Evolutionary conservation across 2,797 vertebrate genomes (phyloP), one percentile per base, ranked within the genome.

Genomic region (Meda fulgida): DNA sequence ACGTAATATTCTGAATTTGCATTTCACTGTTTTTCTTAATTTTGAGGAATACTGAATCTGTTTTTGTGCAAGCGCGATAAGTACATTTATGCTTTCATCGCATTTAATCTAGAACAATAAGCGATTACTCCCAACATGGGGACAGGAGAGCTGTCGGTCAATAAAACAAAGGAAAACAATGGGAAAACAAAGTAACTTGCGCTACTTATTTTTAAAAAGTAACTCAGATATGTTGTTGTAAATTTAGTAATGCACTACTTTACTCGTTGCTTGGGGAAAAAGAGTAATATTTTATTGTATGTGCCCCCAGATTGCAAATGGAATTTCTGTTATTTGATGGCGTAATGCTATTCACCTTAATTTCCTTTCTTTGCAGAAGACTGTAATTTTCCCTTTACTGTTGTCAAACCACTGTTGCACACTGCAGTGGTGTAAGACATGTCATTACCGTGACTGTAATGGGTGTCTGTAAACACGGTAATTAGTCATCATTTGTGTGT

Each of bases 401-500:
- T 7, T 43, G 23, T 78, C 36, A 63, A 43, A 63, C n/a, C 9
- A 26, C 14, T 19, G 55, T 23, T n/a, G 21, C 31, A n/a, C 29
- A 76, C 21, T 38, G 73, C 51, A 23, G 72, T 4, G 1, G 3
- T 77, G 38, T 29, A 78, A 60, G 55, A n/a, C 67, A 40, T 26
- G 76, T 78, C 36, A 63, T 63, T 63, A 43, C 16, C 36, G 40
- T 26, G 55, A 40, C 55, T 78, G 36, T 78, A 78, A 78, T 63
- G 36, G 55, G 19, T 23, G 36, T 78, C 76, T 78, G 55, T 43
- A 63, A 78, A 63, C 53, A 78, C 55, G 1, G 53, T 78, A 78
- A 78, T 78, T 78, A 78, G 55, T 63, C 76, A 29, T 78, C 53
- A 78, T 63, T 63, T 78, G 14, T 78, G 36, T 43, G 23, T 38